Evolutionary conservation across 2,113 vertebrate species (phyloP).

Genomic region (Zootoca vivipara): DNA sequence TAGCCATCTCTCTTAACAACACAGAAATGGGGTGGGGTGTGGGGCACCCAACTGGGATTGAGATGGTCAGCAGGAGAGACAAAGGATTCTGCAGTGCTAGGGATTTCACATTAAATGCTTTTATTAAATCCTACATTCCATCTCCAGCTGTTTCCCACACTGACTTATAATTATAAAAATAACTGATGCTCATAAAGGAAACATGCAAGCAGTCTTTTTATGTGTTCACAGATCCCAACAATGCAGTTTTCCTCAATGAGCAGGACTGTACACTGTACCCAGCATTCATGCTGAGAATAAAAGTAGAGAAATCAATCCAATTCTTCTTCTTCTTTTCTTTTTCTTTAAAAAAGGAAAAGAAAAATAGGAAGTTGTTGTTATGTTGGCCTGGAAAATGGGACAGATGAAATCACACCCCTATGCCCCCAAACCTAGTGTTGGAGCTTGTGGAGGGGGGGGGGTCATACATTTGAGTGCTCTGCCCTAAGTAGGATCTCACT

Average conservation of each 20-base stretch:
- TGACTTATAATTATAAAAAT: slow-evolving; percentile 12
- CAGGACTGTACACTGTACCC: not conserved
- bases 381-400: not conserved
- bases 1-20: not conserved
- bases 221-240: not conserved
- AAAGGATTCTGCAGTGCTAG: not conserved
- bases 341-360: no score
- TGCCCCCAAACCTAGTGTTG: not conserved
- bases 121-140: not conserved
- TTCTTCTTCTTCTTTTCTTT: not conserved
- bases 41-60: not conserved
- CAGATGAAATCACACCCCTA: not conserved
- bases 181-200: slow-evolving; percentile 2
- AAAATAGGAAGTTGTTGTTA: not conserved
- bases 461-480: not conserved
- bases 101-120: not conserved
- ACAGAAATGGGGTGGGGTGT: not conserved
- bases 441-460: not conserved
- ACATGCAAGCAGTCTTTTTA: not conserved
- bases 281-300: not conserved
- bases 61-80: not conserved
- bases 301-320: slow-evolving; percentile 17
- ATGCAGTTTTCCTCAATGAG: not conserved
- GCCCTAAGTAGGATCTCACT: not conserved
- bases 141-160: not conserved